Conservation (phyloP, 1,140 invertebrate genomes). For the Megathymus violae region DNA sequence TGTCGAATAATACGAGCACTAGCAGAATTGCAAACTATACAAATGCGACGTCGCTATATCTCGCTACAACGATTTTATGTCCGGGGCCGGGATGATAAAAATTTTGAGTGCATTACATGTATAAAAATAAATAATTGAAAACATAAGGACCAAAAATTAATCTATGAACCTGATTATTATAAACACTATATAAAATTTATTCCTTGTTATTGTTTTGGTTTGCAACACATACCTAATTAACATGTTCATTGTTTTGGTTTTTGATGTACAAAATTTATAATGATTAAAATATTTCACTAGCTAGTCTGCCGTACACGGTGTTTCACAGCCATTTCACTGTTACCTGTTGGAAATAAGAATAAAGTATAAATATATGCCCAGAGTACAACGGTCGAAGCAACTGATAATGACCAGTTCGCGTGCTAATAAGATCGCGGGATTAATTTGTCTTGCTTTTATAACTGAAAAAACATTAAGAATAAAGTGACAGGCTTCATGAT, state of each 20-base stretch:
- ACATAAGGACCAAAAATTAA: background rate
- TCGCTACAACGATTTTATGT: background rate
- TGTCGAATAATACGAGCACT: background rate
- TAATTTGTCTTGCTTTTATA: background rate
- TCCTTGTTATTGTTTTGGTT: background rate
- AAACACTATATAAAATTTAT: slow-evolving; percentile 21
- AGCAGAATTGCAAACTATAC: background rate
- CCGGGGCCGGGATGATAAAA: background rate
- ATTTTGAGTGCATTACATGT: background rate
- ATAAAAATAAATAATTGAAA: background rate
- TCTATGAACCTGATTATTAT: slow-evolving; percentile 33
- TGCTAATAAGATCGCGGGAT: background rate
- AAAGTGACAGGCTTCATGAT: too few relatives aligned
- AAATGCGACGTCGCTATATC: background rate
- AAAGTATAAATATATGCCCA: too few relatives aligned
- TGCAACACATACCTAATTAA: slow-evolving; percentile 11
- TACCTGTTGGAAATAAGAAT: slow-evolving; percentile 55
- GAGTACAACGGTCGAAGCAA: too few relatives aligned
- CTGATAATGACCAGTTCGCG: too few relatives aligned
- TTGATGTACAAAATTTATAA: slow-evolving; percentile 31
- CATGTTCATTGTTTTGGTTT: slow-evolving; percentile 1
- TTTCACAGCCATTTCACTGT: slow-evolving; percentile 55
- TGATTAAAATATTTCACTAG: slow-evolving; percentile 48
- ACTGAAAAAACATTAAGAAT: background rate
- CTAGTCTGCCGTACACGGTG: slow-evolving; percentile 52